Conservation (phyloP, 2,113 vertebrate species). For the Phyllopteryx taeniolatus region DNA sequence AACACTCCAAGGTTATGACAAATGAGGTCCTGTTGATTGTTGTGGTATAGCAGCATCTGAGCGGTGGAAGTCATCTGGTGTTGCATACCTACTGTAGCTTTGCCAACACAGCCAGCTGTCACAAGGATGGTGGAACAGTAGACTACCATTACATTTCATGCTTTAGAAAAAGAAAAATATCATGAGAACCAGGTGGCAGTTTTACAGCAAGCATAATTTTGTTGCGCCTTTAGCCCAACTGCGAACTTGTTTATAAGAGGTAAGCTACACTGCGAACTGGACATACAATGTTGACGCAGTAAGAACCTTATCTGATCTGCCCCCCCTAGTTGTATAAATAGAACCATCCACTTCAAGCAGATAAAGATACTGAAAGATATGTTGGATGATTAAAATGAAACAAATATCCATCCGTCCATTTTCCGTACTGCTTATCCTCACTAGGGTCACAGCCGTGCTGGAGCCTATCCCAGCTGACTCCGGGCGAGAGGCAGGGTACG, state of each 20-base stretch:
- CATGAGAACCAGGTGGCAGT: conserved; percentile 47
- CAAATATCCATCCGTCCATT: no score
- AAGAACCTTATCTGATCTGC: neutral
- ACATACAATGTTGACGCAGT: neutral
- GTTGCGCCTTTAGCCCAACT: conserved; percentile 27
- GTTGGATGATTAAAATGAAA: neutral
- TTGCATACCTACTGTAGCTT: conserved; percentile 27
- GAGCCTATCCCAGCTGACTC: no score
- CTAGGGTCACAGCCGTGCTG: no score
- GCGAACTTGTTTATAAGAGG: conserved; percentile 37
- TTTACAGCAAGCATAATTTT: conserved; percentile 34
- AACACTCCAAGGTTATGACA: conserved; percentile 20
- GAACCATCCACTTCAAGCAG: neutral
- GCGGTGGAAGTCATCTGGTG: conserved; percentile 22
- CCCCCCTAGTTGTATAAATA: neutral
- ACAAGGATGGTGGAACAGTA: conserved; percentile 23
- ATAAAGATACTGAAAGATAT: neutral
- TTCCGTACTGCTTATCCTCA: no score
- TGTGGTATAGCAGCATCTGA: conserved; percentile 8
- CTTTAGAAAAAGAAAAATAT: conserved; percentile 8
- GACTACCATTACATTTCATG: conserved; percentile 24
- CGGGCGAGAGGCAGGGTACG: no score
- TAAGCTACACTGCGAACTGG: conserved; percentile 19
- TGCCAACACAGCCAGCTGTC: conserved; percentile 23
- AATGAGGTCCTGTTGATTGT: conserved; percentile 19